Base-by-base conservation (phyloP, 2,888 invertebrate species). In the Eucera pruinosa region DNA sequence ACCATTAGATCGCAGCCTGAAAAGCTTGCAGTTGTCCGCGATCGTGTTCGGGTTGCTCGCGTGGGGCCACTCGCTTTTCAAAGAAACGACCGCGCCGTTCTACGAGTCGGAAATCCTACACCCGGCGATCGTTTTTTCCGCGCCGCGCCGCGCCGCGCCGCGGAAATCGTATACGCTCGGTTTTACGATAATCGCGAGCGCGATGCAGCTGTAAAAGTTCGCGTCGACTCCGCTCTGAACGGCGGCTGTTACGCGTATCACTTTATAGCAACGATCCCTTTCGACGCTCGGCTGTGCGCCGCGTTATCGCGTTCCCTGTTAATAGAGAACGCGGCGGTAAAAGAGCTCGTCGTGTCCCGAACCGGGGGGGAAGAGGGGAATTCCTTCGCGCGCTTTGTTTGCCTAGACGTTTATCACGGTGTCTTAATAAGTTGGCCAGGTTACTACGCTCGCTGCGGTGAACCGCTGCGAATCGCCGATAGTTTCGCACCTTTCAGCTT, bases 1-100 rank as follows among this genome's bases (percentile, higher is more conserved):
- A 89, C 81, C 80, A 81, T 86, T 86, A 85, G 73, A 84, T 70
- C 66, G 77, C 33, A 47, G 18, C 7, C 39, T 66, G 66, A 57
- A 69, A 71, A 55, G 72, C 71, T n/a, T n/a, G n/a, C n/a, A n/a
- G n/a, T n/a, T 15, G 57, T 11, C 39, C 13, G 4, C 11, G 6
- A n/a, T n/a, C n/a, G n/a, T n/a, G n/a, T n/a, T n/a, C n/a, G n/a
- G 27, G 1, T 6, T 1, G 6, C 23, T 11, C 25, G 41, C 39
- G 15, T 15, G 20, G 39, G n/a, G 41, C 20, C 7, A 33, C 23
- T 55, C 47, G 57, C 18, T 47, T 13, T 1, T 27, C n/a, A 1
- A 39, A 48, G 36, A 4, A n/a, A n/a, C 62, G 20, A n/a, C n/a
- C n/a, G n/a, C n/a, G n/a, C n/a, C n/a, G n/a, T n/a, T n/a, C n/a